Evolutionary conservation across 1,140 invertebrate species (phyloP), one percentile per base, ranked within the genome.

Genomic region (Limonius californicus): DNA sequence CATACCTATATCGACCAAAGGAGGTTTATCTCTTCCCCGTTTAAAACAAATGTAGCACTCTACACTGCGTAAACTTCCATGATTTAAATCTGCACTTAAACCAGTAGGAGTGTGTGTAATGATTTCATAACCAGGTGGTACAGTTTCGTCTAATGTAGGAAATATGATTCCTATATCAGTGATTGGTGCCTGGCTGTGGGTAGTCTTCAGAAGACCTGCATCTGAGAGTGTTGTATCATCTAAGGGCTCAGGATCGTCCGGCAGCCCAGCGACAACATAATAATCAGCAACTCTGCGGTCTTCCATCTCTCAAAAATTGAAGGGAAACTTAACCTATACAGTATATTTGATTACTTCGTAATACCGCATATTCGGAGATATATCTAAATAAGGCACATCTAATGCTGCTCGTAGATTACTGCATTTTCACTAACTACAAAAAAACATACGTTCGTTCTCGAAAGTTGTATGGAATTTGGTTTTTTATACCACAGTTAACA

Each of bases 181-280:
- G 61, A 99, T 98, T 0, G 97, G 97, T 59, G 94, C 87, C 67
- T 90, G 88, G 57, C 84, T 79, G 68, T 79, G 83, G 35, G 82
- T 83, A 19, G 81, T 85, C 72, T 92, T 94, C 2, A 94, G 82
- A 68, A 88, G 86, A 8, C 88, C 87, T 72, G 90, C 87, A 78
- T 95, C 89, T 66, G 86, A 83, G 74, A 87, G 84, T 81, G 87
- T 85, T 63, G 85, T 86, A 73, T 96, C 94, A 72, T 92, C 90
- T 18, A 95, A 76, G 74, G 87, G 81, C 78, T 92, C 80, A 53
- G 86, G 83, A 74, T 91, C 84, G 27, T 90, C 89, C 8, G 92
- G 89, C 72, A 99, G 81, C 14, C 97, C 97, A 74, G 95, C 95
- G 35, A 99, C 90, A 61, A 99, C 95, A 84, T 99, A 99, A 80